A percentile compares a stretch with the other conserved stretches of the same genome.
Conservation (phyloP, 2,113 vertebrate species). For the Mobula hypostoma region DNA sequence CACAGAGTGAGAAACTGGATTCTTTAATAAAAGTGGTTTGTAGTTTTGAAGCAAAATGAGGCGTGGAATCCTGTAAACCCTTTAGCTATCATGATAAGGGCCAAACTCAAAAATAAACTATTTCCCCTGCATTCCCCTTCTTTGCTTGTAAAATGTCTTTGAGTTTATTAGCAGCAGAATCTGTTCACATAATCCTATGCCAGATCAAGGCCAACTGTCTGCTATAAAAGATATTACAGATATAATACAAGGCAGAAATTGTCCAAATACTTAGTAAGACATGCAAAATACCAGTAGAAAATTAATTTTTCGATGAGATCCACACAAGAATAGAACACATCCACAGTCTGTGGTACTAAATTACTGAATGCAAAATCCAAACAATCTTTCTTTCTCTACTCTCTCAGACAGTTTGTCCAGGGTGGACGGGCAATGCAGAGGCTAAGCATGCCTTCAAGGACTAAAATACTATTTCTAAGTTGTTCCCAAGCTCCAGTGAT, state of each 20-base stretch:
- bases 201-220: conserved; percentile 59
- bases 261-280: conserved; percentile 41
- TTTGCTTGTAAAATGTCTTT: conserved; percentile 67
- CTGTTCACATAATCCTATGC: conserved; percentile 63
- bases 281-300: conserved; percentile 36
- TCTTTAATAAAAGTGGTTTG: conserved; percentile 67
- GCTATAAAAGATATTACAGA: conserved; percentile 56
- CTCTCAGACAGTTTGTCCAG: conserved; percentile 57
- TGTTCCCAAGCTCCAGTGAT: conserved; percentile 58
- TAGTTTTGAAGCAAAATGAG: conserved; percentile 60
- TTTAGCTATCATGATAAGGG: conserved; percentile 73
- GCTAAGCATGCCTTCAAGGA: conserved; percentile 63
- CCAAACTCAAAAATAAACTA: conserved; percentile 65
- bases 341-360: conserved; percentile 47
- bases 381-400: conserved; percentile 59
- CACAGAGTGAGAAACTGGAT: conserved; percentile 51
- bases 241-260: conserved; percentile 43
- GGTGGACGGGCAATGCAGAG: conserved; percentile 56
- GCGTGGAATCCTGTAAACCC: conserved; percentile 69
- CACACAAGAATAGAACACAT: conserved; percentile 47
- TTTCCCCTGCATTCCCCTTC: conserved; percentile 63
- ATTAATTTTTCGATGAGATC: conserved; percentile 50
- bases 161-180: conserved; percentile 73
- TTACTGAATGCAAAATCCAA: conserved; percentile 59
- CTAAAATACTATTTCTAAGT: conserved; percentile 66